Evolutionary conservation across 2,888 invertebrate species (phyloP).

Genomic region (Leptopilina myrica): DNA sequence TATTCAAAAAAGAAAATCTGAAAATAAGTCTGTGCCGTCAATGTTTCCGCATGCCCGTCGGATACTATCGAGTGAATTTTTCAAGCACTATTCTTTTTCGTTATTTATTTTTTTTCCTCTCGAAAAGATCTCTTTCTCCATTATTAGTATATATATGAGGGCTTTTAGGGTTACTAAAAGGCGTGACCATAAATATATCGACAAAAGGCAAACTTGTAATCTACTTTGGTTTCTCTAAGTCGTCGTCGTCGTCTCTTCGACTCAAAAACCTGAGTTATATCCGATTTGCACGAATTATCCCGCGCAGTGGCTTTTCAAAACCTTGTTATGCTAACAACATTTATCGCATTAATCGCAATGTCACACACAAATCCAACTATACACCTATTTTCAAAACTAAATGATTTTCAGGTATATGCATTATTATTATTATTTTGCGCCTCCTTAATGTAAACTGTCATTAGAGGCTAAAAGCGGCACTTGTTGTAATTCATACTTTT

Average conservation of each 20-base stretch:
- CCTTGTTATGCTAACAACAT: constrained; percentile 35
- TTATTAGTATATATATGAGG: neutral
- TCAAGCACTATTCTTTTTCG: too few relatives aligned
- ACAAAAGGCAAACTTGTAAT: constrained; percentile 45
- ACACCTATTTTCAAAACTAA: neutral
- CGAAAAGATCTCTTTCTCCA: neutral
- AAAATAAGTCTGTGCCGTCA: too few relatives aligned
- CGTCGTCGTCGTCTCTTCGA: neutral
- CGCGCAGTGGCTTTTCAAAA: constrained; percentile 13
- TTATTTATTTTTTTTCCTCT: neutral
- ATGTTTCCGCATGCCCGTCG: too few relatives aligned
- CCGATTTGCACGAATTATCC: constrained; percentile 45
- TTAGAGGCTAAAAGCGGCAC: neutral
- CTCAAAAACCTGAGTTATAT: constrained; percentile 47
- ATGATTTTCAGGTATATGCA: constrained; percentile 15
- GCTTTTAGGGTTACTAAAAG: constrained; percentile 26
- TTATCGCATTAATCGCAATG: constrained; percentile 53
- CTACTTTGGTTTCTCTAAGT: constrained; percentile 25
- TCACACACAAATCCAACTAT: neutral
- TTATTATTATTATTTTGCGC: neutral
- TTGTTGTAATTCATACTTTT: constrained; percentile 26
- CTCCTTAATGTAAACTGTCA: constrained; percentile 8
- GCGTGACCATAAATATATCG: constrained; percentile 43
- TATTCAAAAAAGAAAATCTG: too few relatives aligned
- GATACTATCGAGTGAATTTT: too few relatives aligned